A percentile compares a stretch with the other conserved stretches of the same genome.
These are phyloP conservation scores for Hanleya hanleyi DNA, from an alignment of 2,888 invertebrate genomes.

Conservation along the genomic window DNA sequence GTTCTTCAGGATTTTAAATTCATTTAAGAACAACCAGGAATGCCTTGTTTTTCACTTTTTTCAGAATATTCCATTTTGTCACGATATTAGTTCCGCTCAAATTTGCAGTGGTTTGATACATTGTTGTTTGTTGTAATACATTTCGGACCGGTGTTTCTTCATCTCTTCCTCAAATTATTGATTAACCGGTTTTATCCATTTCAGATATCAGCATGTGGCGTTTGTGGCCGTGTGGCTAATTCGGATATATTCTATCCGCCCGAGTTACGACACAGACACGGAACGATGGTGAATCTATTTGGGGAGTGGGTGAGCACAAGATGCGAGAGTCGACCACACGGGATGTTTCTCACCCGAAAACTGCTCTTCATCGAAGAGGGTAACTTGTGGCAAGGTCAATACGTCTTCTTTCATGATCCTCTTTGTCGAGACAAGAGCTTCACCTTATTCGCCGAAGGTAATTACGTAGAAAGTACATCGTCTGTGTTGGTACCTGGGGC, in stretches of 20 bases:
- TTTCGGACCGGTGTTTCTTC: too few species aligned
- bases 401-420: slow-evolving; percentile 77
- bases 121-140: too few species aligned
- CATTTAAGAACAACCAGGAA: too few species aligned
- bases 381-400: slow-evolving; percentile 76
- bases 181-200: neutral
- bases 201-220: slow-evolving; percentile 59
- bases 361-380: slow-evolving; percentile 70
- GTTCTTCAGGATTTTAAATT: too few species aligned
- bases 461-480: slow-evolving; percentile 68
- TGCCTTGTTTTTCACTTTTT: too few species aligned
- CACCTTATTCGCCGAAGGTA: slow-evolving; percentile 76
- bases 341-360: slow-evolving; percentile 76
- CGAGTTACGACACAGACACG: slow-evolving; percentile 73
- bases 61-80: too few species aligned
- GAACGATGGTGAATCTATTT: slow-evolving; percentile 74
- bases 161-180: too few species aligned
- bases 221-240: slow-evolving; percentile 72
- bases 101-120: too few species aligned
- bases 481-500: slow-evolving; percentile 66
- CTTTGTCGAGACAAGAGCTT: slow-evolving; percentile 76
- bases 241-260: slow-evolving; percentile 75
- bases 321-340: slow-evolving; percentile 78
- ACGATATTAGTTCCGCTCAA: too few species aligned
- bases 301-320: slow-evolving; percentile 78